Base-by-base conservation (phyloP, 2,888 invertebrate species). In the Hydrotaea diabolus region DNA sequence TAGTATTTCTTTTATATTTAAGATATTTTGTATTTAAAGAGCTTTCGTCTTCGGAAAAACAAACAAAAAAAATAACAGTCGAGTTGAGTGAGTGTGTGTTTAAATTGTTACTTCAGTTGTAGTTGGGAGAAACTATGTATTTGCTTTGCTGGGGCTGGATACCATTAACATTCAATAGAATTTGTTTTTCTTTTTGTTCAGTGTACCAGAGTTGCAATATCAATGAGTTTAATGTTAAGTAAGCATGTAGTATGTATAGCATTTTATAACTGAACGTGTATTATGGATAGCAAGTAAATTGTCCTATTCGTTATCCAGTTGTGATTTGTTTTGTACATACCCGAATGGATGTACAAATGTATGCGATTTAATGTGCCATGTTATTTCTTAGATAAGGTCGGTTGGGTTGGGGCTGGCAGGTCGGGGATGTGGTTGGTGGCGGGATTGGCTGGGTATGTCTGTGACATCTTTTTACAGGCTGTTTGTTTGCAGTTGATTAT, bases 191-290 rank as follows among this genome's bases (percentile, higher is more conserved):
- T 31, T 31, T 43, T 78, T 77, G 59, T 74, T 85, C 79, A 85
- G 85, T 82, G 85, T 85, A 85, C 85, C 62, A 80, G 82, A 82
- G 79, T 85, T 80, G 77, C 85, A 82, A 74, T 85, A 77, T 80
- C 77, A 80, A 76, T 53, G 62, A 76, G 78, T 82, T 77, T 46
- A 19, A 39, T 21, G 66, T 75, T 19, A 59, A 31, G 31, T 31
- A 31, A 31, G 31, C 31, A 31, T 59, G 15, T 26, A 15, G 57
- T 57, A 57, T 53, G 31, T 3, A 17, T 23, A 55, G 46, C 66
- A 74, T 69, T 69, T 31, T 26, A 31, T 64, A 17, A 39, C 23
- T 59, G 59, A 26, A 66, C 13, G 13, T 46, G 13, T 69, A 19
- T 49, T 36, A 55, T 23, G 31, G 59, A 19, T 53, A 49, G 82